Conservation (phyloP, 1,140 invertebrate genomes). For the Araneus ventricosus region DNA sequence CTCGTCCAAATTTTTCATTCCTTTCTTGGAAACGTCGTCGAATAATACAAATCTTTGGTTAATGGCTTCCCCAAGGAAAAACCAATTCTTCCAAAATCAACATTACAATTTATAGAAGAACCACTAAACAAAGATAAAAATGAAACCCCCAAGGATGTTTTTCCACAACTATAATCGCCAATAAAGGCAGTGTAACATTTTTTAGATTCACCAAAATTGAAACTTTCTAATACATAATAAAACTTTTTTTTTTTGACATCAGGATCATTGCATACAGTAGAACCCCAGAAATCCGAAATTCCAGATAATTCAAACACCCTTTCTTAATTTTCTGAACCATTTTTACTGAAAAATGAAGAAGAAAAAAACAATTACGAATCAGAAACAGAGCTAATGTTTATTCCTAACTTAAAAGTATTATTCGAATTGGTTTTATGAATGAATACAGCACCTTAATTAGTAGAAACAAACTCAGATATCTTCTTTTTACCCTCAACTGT, state of each 20-base stretch:
- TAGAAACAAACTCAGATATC: too few species aligned
- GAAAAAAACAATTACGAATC: too few species aligned
- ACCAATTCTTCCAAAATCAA: neutral
- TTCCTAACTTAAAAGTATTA: too few species aligned
- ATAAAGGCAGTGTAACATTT: neutral
- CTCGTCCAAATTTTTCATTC: neutral
- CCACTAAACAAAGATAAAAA: neutral
- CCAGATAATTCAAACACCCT: too few species aligned
- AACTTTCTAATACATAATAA: neutral
- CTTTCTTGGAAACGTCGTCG: neutral
- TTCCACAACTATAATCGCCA: neutral
- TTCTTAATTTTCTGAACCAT: too few species aligned
- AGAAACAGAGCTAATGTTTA: too few species aligned
- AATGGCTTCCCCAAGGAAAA: neutral
- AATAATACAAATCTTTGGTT: neutral
- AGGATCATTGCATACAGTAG: neutral
- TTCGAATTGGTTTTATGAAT: too few species aligned
- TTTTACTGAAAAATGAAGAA: too few species aligned
- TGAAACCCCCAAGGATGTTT: neutral
- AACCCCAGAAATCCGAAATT: too few species aligned
- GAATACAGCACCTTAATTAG: too few species aligned
- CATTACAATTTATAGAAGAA: neutral
- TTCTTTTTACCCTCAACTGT: too few species aligned
- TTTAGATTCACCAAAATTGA: neutral
- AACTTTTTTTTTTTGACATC: neutral